Base-by-base conservation (phyloP, 2,888 invertebrate genomes). In the Dastarcus helophoroides region DNA sequence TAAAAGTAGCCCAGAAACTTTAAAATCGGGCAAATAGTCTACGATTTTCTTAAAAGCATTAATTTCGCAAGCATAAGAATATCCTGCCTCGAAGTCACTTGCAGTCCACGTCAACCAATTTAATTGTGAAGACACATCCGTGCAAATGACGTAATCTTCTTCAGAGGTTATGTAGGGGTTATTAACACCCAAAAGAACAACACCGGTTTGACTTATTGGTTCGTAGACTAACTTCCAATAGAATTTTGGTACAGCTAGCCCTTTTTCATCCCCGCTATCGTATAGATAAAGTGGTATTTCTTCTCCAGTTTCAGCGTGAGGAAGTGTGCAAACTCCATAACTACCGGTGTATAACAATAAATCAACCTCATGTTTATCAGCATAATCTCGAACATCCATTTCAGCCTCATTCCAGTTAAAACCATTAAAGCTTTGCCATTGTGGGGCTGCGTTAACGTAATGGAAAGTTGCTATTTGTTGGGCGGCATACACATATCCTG, bases 171-270 rank as follows among this genome's bases (percentile, higher is more conserved):
- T 34, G 36, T 59, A 54, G 0, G 77, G 76, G 48, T 78, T 75
- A 57, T 78, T 78, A 32, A 74, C 65, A 24, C 71, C 67, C 3
- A 78, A 48, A 43, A 76, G 69, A 2, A 69, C 76, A 1, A 72
- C 64, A 1, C 72, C 76, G 3, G 64, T 50, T 5, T 63, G 58
- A 1, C 53, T 58, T 1, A 45, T 45, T 2, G 65, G 58, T 33
- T 76, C 70, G 44, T 72, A 69, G 1, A 69, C 63, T 3, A 75
- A 67, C 45, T 73, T 73, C 66, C 70, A 76, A 37, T 61, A 70
- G n/a, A 70, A 34, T 42, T 59, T 61, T 1, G 73, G 73, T 4
- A 72, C 67, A 0, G 72, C 70, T 29, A 71, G 14, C 7, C 34
- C 47, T 7, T 51, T 53, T 5, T 40, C 38, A 3, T 32, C 34